These are phyloP conservation scores for Meandrina meandrites DNA, from an alignment of 92 coral and sea anemone genomes.

Conservation along the genomic window DNA sequence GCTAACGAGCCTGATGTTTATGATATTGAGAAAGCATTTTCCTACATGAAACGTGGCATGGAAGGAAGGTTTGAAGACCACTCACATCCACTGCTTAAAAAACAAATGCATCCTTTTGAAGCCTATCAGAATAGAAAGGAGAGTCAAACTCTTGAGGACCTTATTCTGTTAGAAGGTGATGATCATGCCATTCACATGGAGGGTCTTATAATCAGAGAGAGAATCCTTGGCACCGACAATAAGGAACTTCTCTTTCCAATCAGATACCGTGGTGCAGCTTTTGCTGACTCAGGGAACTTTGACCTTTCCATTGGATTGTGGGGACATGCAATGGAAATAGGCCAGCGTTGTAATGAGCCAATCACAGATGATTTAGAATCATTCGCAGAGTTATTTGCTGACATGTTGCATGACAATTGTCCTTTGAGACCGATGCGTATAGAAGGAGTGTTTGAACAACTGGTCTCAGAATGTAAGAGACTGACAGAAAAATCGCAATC, in stretches of 20 bases:
- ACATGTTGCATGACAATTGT: conserved; percentile 51
- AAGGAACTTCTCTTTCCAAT: conserved; percentile 61
- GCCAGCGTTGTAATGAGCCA: conserved; percentile 46
- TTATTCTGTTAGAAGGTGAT: conserved; percentile 43
- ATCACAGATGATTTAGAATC: conserved; percentile 55
- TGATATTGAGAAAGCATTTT: conserved; percentile 57
- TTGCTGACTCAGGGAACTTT: conserved; percentile 74
- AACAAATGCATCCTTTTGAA: conserved; percentile 49
- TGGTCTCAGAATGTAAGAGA: conserved; percentile 50
- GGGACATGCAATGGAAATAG: conserved; percentile 75
- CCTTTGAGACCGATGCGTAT: conserved; percentile 47
- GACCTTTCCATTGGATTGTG: conserved; percentile 70
- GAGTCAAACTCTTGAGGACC: conserved; percentile 64
- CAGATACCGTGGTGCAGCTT: conserved; percentile 72
- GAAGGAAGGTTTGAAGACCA: conserved; percentile 39
- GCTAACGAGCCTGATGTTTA: conserved; percentile 69
- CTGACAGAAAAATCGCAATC: conserved; percentile 30
- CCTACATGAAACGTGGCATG: conserved; percentile 66
- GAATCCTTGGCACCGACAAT: conserved; percentile 63
- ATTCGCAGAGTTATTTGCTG: conserved; percentile 61
- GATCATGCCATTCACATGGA: conserved; percentile 77
- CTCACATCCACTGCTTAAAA: conserved; percentile 32
- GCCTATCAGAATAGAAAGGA: conserved; percentile 71
- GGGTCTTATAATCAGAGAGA: conserved; percentile 74
- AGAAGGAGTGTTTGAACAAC: conserved; percentile 55